A percentile compares a stretch with the other conserved stretches of the same genome.
Conservation (phyloP, 2,113 vertebrate species). For the Silurus meridionalis region DNA sequence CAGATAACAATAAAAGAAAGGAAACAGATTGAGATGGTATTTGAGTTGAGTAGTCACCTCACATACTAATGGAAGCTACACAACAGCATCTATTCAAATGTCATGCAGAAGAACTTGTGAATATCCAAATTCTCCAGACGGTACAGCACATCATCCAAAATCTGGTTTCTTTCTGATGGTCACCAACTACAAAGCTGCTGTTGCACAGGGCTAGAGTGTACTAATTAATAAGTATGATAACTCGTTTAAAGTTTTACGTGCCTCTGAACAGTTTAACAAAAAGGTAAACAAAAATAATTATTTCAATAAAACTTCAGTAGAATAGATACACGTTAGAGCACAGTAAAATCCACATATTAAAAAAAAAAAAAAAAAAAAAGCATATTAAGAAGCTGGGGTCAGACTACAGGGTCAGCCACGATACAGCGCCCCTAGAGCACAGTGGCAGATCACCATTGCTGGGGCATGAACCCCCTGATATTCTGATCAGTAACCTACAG, state of each 20-base stretch:
- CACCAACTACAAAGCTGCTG: neutral
- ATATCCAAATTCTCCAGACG: neutral
- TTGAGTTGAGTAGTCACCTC: neutral
- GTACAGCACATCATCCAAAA: neutral
- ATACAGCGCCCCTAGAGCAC: too few relatives aligned
- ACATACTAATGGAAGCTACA: neutral
- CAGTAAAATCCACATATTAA: too few relatives aligned
- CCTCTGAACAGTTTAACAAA: neutral
- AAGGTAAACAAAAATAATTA: too few relatives aligned
- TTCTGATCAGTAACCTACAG: too few relatives aligned
- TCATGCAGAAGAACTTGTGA: neutral
- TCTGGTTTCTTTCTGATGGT: neutral
- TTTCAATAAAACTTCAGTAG: neutral
- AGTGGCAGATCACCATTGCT: too few relatives aligned
- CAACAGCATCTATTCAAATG: neutral
- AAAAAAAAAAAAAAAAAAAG: too few relatives aligned
- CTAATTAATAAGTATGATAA: neutral
- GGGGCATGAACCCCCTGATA: too few relatives aligned
- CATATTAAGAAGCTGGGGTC: too few relatives aligned
- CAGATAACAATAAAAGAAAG: neutral
- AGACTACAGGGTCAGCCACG: too few relatives aligned
- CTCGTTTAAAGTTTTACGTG: neutral
- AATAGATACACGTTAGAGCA: too few relatives aligned
- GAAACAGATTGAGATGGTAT: neutral
- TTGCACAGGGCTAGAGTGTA: neutral